Conservation (phyloP, 2,113 vertebrate species). For the Oreamnos americanus region DNA sequence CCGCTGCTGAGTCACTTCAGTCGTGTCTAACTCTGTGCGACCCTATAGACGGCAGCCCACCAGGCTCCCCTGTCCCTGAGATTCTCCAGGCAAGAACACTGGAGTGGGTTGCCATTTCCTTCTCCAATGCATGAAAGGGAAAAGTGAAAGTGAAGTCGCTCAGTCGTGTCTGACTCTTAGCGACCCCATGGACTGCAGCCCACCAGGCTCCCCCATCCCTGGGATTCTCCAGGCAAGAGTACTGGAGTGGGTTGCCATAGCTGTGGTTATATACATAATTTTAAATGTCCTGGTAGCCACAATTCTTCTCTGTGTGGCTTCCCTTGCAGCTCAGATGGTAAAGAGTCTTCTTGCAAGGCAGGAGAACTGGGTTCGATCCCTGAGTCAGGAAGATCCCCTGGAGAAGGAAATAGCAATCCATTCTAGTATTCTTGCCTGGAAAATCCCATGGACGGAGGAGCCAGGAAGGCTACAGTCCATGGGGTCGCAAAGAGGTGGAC, state of each 20-base stretch:
- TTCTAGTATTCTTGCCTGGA: background rate
- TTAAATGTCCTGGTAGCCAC: background rate
- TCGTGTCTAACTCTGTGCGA: fast-evolving
- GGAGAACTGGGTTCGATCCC: background rate
- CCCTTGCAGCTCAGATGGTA: background rate
- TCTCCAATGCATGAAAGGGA: too few relatives aligned
- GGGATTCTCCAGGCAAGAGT: too few relatives aligned
- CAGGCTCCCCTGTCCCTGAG: too few relatives aligned
- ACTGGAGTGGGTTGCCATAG: too few relatives aligned
- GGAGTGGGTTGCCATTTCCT: too few relatives aligned
- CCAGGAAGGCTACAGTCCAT: background rate
- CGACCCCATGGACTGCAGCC: too few relatives aligned
- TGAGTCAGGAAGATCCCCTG: background rate
- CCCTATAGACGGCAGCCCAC: too few relatives aligned
- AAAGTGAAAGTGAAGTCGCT: too few relatives aligned
- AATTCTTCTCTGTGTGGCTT: background rate
- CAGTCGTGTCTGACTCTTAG: too few relatives aligned
- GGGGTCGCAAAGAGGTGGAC: background rate
- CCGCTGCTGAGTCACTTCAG: too few relatives aligned
- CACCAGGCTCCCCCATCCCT: fast-evolving
- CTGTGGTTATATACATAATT: background rate
- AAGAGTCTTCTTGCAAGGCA: background rate
- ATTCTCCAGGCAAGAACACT: too few relatives aligned
- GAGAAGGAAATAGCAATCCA: background rate
- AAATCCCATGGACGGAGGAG: background rate